phyloP scores from a whole-genome alignment of 2,888 invertebrate genomes.

The Pterobdella sp. region DNA sequence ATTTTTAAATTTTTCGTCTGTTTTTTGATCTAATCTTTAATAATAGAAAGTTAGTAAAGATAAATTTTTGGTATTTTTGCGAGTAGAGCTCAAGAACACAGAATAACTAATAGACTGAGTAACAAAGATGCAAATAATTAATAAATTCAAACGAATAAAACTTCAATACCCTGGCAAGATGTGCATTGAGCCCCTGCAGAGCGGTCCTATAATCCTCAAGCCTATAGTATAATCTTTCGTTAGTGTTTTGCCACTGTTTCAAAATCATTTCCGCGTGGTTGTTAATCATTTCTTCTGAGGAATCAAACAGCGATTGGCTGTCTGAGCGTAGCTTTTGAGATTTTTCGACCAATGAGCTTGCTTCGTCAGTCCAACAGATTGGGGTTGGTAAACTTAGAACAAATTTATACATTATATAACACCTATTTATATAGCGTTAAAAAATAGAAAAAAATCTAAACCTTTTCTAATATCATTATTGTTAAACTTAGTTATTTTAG shows the following conservation, averaged over 20 bases:
- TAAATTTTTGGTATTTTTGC: too few species aligned
- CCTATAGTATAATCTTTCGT: not conserved
- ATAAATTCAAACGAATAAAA: too few species aligned
- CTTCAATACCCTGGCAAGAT: not conserved
- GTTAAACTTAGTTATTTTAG: not conserved
- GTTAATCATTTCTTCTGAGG: not conserved
- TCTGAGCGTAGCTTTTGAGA: not conserved
- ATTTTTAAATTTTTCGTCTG: not conserved
- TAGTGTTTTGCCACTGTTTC: not conserved
- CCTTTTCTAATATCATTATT: too few species aligned
- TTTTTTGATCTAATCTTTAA: not conserved
- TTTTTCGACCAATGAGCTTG: constrained; percentile 6
- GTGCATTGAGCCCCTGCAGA: not conserved
- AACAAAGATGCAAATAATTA: not conserved
- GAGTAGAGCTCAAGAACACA: too few species aligned
- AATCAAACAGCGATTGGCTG: constrained; percentile 4
- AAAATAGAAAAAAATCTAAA: not conserved
- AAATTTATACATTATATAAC: not conserved
- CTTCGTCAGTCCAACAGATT: not conserved
- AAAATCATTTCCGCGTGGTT: not conserved
- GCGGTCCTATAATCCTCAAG: constrained; percentile 9
- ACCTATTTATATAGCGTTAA: not conserved
- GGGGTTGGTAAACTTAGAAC: not conserved
- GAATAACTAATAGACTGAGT: too few species aligned
- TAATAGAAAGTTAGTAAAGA: too few species aligned